Evolutionary conservation across 1,140 invertebrate genomes (phyloP).

Genomic region (Globodera rostochiensis): DNA sequence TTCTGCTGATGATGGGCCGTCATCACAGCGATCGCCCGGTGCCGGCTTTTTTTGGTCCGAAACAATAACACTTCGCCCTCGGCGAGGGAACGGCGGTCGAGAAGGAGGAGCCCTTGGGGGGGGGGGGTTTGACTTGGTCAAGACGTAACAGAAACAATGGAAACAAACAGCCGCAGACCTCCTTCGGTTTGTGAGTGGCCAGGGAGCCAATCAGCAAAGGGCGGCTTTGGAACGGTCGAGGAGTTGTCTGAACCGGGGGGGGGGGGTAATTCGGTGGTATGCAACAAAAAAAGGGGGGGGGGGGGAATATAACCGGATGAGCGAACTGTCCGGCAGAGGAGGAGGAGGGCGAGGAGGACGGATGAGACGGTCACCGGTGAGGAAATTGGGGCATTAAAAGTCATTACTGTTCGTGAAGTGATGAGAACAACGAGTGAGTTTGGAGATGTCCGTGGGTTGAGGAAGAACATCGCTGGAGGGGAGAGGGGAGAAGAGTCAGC

Average conservation of each 20-base stretch:
- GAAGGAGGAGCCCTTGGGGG: slow-evolving; percentile 39
- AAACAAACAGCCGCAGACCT: background rate
- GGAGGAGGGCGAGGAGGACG: no score
- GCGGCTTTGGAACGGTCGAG: background rate
- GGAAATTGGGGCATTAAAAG: background rate
- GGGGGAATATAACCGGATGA: background rate
- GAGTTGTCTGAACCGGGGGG: background rate
- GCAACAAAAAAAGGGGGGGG: background rate
- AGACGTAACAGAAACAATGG: background rate
- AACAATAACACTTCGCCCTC: slow-evolving; percentile 56
- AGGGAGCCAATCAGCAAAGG: slow-evolving; percentile 24
- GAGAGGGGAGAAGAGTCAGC: background rate
- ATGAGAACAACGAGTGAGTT: background rate
- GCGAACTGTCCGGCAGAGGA: no score
- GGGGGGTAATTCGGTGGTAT: background rate
- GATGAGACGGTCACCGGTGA: background rate
- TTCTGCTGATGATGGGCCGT: slow-evolving; percentile 9
- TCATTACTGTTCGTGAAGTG: background rate
- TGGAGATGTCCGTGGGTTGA: background rate
- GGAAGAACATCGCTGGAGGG: background rate
- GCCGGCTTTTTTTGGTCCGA: slow-evolving; percentile 52
- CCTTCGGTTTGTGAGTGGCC: slow-evolving; percentile 15
- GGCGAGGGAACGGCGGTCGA: slow-evolving; percentile 43
- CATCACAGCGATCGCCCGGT: slow-evolving; percentile 55
- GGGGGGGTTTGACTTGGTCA: background rate